phyloP scores from a whole-genome alignment of 1,140 invertebrate species.

The Drosophila serrata region DNA sequence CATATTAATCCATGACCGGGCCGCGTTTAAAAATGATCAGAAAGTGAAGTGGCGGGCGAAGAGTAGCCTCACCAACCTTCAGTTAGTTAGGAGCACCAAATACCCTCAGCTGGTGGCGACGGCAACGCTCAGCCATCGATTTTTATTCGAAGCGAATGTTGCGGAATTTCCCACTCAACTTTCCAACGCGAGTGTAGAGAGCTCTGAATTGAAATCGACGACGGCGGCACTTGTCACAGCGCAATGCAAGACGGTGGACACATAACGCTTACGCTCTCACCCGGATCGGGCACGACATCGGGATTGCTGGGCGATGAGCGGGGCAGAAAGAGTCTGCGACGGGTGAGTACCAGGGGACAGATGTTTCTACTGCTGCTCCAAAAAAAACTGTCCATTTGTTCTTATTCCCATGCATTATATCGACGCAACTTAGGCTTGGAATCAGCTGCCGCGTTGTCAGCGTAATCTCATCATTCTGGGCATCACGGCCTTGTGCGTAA shows the following conservation, averaged over 20 bases:
- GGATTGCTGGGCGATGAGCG: conserved; percentile 44
- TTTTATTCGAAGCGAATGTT: conserved; percentile 51
- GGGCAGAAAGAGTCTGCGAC: conserved; percentile 69
- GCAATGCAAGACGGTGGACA: conserved; percentile 74
- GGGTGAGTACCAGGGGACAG: conserved; percentile 52
- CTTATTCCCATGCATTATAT: conserved; percentile 40
- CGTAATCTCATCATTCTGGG: conserved; percentile 90
- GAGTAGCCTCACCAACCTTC: conserved; percentile 7
- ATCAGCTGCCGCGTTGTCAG: conserved; percentile 93
- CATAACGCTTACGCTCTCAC: conserved; percentile 68
- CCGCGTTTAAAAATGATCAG: conserved; percentile 16
- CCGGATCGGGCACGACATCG: conserved; percentile 13
- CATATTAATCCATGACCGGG: conserved; percentile 7
- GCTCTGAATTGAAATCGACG: background rate
- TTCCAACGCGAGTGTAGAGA: conserved; percentile 22
- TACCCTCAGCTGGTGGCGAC: conserved; percentile 5
- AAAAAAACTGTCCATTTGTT: conserved; percentile 6
- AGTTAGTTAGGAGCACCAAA: conserved; percentile 40
- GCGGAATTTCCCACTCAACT: conserved; percentile 32
- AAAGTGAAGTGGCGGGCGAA: conserved; percentile 15
- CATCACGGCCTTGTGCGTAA: conserved; percentile 65
- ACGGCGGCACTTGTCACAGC: background rate
- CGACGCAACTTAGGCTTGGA: conserved; percentile 89
- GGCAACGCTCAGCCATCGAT: conserved; percentile 40
- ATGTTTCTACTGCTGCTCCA: background rate